Evolutionary conservation across 2,113 vertebrate genomes (phyloP).

Genomic region (Heterocephalus glaber): DNA sequence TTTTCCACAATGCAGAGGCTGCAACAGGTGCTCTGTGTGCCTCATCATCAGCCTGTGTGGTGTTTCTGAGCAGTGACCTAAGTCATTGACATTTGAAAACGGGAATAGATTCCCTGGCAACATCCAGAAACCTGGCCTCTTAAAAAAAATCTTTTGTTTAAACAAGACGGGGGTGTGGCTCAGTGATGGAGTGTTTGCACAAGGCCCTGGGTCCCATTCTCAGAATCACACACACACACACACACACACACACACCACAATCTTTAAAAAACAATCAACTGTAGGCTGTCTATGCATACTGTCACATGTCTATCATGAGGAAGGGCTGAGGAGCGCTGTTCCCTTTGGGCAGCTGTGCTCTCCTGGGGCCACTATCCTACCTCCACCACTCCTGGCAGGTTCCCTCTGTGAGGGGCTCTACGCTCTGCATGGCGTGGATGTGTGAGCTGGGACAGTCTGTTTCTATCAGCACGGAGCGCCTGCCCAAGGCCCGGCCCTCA

Average conservation of each 20-base stretch:
- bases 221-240: too few relatives aligned
- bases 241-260: not conserved
- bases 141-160: not conserved
- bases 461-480: not conserved
- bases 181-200: too few relatives aligned
- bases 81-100: not conserved
- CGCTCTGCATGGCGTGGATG: not conserved
- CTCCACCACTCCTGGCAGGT: not conserved
- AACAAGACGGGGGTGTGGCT: not conserved
- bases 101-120: not conserved
- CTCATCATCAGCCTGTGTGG: not conserved
- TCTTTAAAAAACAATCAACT: not conserved
- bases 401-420: not conserved
- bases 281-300: not conserved
- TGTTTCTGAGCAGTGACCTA: not conserved
- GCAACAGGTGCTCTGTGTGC: not conserved
- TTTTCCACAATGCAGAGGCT: not conserved
- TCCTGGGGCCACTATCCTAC: not conserved
- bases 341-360: not conserved
- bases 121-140: constrained; percentile 21
- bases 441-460: too few relatives aligned
- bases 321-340: not conserved
- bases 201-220: too few relatives aligned
- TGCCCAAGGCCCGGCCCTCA: not conserved
- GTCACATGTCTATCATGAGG: not conserved